These are phyloP conservation scores for Abrostola triplasia DNA, from an alignment of 2,888 invertebrate species.

Conservation along the genomic window DNA sequence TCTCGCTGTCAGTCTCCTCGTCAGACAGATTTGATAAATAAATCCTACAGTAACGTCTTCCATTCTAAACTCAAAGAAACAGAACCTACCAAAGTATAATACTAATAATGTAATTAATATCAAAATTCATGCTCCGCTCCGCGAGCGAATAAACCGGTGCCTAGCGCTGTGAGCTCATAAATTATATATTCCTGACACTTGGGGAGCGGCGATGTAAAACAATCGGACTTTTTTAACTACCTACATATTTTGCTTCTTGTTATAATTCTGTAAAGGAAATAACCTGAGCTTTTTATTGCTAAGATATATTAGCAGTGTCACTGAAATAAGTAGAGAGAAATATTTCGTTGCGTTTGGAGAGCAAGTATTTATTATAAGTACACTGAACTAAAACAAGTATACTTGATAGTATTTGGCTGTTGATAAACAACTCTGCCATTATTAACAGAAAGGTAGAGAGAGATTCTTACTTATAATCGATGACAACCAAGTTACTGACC, in stretches of 20 bases:
- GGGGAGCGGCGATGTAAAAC: constrained; percentile 51
- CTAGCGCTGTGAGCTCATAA: constrained; percentile 43
- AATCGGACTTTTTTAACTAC: constrained; percentile 42
- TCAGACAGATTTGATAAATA: constrained; percentile 32
- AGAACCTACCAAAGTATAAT: constrained; percentile 13
- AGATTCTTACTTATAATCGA: no score
- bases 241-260: constrained; percentile 25
- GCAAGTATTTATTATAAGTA: no score
- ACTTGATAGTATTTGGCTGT: no score
- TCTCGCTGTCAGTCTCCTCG: constrained; percentile 1
- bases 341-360: no score
- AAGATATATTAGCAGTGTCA: not conserved
- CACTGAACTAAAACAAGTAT: no score
- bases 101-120: constrained; percentile 40
- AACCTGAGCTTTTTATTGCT: not conserved
- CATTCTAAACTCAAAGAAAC: constrained; percentile 9
- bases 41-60: constrained; percentile 1
- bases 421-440: no score
- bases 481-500: no score
- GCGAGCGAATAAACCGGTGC: constrained; percentile 24
- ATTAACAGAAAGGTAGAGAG: no score
- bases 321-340: no score
- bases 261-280: not conserved
- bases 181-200: constrained; percentile 55
- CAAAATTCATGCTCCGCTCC: constrained; percentile 33